phyloP scores from a whole-genome alignment of 1,140 invertebrate species.

The Melanaphis sacchari region DNA sequence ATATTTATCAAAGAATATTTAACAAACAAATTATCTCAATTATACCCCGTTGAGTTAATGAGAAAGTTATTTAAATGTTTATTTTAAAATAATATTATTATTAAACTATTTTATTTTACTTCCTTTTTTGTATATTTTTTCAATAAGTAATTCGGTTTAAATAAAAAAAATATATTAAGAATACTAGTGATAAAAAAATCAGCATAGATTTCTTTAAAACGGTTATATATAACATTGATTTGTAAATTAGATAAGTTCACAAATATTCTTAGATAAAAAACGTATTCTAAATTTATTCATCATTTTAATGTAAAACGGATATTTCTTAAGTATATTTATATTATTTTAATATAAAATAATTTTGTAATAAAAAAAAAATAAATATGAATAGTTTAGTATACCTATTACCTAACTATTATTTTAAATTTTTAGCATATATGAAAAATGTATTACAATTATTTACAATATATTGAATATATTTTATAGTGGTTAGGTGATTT shows the following conservation, averaged over 20 bases:
- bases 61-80: not conserved
- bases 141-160: not conserved
- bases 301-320: too few species aligned
- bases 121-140: not conserved
- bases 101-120: not conserved
- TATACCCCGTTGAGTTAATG: not conserved
- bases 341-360: too few species aligned
- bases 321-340: too few species aligned
- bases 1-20: not conserved
- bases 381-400: not conserved
- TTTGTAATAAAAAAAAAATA: not conserved
- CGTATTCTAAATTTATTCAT: too few species aligned
- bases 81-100: not conserved
- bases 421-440: not conserved
- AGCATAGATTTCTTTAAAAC: not conserved
- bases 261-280: not conserved
- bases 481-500: constrained; percentile 80
- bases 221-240: not conserved
- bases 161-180: not conserved
- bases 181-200: not conserved
- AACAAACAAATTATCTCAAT: not conserved
- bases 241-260: not conserved
- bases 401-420: not conserved
- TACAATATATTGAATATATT: constrained; percentile 55
- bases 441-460: not conserved